Evolutionary conservation across 1,140 invertebrate species (phyloP).

Genomic region (Linepithema humile): DNA sequence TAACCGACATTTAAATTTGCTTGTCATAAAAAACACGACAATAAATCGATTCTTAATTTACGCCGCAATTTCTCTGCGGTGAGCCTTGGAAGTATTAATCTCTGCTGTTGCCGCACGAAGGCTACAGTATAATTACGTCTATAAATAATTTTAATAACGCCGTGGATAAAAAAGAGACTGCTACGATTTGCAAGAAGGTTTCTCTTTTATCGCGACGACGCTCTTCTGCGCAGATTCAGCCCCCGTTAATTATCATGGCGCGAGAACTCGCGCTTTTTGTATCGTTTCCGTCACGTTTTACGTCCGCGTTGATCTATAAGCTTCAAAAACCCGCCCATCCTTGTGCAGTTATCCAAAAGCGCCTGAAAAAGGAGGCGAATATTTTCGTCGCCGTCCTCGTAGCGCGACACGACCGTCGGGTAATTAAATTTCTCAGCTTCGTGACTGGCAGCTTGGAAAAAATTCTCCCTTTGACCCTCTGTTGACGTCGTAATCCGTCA

Average conservation of each 20-base stretch:
- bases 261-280: constrained; percentile 16
- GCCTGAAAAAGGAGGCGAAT: constrained; percentile 1
- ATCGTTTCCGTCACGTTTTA: background rate
- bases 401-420: background rate
- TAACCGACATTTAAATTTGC: constrained; percentile 37
- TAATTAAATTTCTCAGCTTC: constrained; percentile 60
- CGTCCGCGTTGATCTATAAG: background rate
- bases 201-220: background rate
- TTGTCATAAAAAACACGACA: background rate
- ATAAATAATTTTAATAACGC: background rate
- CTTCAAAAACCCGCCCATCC: background rate
- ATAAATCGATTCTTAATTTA: constrained; percentile 42
- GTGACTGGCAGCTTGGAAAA: constrained; percentile 18
- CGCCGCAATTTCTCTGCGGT: constrained; percentile 3
- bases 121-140: constrained; percentile 1
- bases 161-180: background rate
- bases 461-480: constrained; percentile 18
- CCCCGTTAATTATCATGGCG: constrained; percentile 23
- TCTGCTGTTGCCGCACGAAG: background rate
- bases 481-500: constrained; percentile 32
- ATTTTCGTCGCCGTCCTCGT: constrained; percentile 35
- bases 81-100: constrained; percentile 22
- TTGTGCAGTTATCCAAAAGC: background rate
- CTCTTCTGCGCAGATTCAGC: constrained; percentile 20
- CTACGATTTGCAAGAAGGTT: background rate